Percentiles rank a stretch among this genome's conserved stretches.
Conservation (phyloP, 2,113 vertebrate genomes). For the Alces alces region DNA sequence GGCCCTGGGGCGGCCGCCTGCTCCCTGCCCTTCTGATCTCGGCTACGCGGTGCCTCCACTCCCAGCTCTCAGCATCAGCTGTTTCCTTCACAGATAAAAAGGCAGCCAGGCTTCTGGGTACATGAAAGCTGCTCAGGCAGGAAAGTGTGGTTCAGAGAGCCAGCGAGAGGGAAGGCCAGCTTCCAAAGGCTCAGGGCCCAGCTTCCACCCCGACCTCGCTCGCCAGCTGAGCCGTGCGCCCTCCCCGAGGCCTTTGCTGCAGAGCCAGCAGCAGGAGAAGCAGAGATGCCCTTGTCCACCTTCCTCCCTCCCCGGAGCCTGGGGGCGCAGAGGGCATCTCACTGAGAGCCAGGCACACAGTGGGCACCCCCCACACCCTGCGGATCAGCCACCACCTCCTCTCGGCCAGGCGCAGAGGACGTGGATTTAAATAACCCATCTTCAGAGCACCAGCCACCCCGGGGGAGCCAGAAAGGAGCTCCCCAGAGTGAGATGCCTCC, state of each 20-base stretch:
- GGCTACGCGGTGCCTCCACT: background rate
- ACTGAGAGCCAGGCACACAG: background rate
- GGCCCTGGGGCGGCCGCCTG: background rate
- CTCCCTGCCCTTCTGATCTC: slow-evolving; percentile 61
- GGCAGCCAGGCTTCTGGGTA: slow-evolving; percentile 73
- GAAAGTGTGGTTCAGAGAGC: slow-evolving; percentile 62
- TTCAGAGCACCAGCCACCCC: background rate
- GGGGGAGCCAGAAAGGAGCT: background rate
- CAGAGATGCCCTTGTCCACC: background rate
- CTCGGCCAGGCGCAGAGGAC: background rate
- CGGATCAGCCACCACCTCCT: background rate
- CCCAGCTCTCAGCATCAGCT: slow-evolving; percentile 63
- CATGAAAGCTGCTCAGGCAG: slow-evolving; percentile 66
- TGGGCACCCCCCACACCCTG: fast-evolving
- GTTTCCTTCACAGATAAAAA: slow-evolving; percentile 76
- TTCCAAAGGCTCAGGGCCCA: background rate
- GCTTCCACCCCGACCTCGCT: fast-evolving
- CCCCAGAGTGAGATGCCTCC: background rate
- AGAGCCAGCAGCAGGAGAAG: background rate
- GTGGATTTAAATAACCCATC: background rate
- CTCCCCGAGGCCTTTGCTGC: background rate
- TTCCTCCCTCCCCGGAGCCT: background rate
- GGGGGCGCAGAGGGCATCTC: background rate
- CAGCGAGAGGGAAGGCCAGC: background rate
- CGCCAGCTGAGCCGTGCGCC: fast-evolving